These are phyloP conservation scores for Euzophera pinguis DNA, from an alignment of 2,888 invertebrate species.

Conservation along the genomic window DNA sequence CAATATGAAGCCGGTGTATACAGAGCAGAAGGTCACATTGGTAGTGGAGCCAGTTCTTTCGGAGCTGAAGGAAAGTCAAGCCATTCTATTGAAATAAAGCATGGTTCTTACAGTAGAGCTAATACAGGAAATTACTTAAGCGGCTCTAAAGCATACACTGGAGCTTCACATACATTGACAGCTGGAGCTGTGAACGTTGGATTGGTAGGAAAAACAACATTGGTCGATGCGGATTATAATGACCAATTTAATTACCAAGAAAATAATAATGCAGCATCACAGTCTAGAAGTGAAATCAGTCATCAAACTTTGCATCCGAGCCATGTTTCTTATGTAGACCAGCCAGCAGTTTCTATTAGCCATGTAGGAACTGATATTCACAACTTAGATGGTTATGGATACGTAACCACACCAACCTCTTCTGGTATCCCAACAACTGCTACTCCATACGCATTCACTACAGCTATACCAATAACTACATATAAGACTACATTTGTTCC, in stretches of 20 bases:
- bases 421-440: constrained; percentile 67
- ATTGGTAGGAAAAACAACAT: constrained; percentile 69
- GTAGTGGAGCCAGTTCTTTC: constrained; percentile 29
- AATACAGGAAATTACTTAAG: constrained; percentile 55
- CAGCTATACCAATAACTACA: constrained; percentile 50
- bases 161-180: constrained; percentile 62
- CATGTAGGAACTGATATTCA: constrained; percentile 58
- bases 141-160: constrained; percentile 52
- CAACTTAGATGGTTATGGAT: constrained; percentile 57
- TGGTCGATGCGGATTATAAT: constrained; percentile 55
- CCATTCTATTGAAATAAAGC: constrained; percentile 25
- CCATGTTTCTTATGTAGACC: constrained; percentile 48
- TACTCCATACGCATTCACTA: constrained; percentile 60
- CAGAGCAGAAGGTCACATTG: constrained; percentile 49
- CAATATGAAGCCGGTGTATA: constrained; percentile 54
- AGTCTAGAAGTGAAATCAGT: constrained; percentile 31
- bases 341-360: constrained; percentile 60
- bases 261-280: constrained; percentile 26
- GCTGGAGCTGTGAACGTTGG: constrained; percentile 73
- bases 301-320: constrained; percentile 42
- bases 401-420: constrained; percentile 62
- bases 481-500: constrained; percentile 64
- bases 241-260: constrained; percentile 44
- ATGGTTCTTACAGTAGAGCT: constrained; percentile 46
- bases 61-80: constrained; percentile 19